Percentiles rank a stretch among this genome's conserved stretches.
Evolutionary conservation across 2,888 invertebrate species (phyloP).

Genomic region (Lordiphosa andalusiaca): DNA sequence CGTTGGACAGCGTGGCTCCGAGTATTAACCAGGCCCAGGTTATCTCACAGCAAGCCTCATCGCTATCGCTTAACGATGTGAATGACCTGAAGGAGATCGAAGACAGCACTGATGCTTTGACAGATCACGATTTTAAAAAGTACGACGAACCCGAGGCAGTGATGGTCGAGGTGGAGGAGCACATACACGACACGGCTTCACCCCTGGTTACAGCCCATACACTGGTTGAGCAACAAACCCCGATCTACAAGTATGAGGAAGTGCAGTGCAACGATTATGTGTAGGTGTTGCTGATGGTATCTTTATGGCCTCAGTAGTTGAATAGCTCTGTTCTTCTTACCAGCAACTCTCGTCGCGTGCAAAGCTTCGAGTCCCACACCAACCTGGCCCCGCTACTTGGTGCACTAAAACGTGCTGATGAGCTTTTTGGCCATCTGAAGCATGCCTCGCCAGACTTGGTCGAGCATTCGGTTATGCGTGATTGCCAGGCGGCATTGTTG

Average conservation of each 20-base stretch:
- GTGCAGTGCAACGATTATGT: conserved; percentile 83
- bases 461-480: conserved; percentile 63
- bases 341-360: conserved; percentile 77
- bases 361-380: conserved; percentile 78
- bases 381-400: conserved; percentile 74
- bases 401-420: conserved; percentile 74
- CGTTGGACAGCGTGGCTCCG: conserved; percentile 87
- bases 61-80: conserved; percentile 87
- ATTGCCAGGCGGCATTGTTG: conserved; percentile 61
- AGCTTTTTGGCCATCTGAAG: conserved; percentile 58
- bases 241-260: conserved; percentile 86
- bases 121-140: conserved; percentile 75
- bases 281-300: conserved; percentile 69
- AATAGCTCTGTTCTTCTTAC: not conserved
- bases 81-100: conserved; percentile 84
- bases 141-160: conserved; percentile 85
- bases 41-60: conserved; percentile 86
- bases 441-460: conserved; percentile 62
- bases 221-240: conserved; percentile 85
- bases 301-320: not conserved
- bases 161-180: conserved; percentile 90
- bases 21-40: conserved; percentile 77
- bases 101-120: conserved; percentile 71
- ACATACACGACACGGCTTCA: conserved; percentile 89
- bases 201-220: conserved; percentile 85